Evolutionary conservation across 1,140 invertebrate genomes (phyloP), one percentile per base, ranked within the genome.

Genomic region (Spodoptera frugiperda): DNA sequence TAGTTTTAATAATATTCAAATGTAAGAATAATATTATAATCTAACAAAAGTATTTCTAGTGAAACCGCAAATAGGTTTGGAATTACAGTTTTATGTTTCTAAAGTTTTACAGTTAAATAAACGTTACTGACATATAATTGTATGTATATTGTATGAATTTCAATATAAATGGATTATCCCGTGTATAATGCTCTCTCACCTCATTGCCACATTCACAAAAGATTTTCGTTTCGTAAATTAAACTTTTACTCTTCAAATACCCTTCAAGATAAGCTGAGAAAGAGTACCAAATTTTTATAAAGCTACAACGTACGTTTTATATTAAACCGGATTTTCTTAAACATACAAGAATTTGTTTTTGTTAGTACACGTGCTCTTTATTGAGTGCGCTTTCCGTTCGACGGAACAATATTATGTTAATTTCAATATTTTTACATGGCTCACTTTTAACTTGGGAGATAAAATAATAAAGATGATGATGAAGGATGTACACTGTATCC

Each of bases 221-320:
- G 6, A 61, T 46, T 49, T 48, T 48, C 30, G 15, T 73, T 71
- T 2, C 14, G 3, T 71, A 21, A 55, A 57, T 71, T 71, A 71
- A 55, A 57, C 49, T 53, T 49, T 70, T 25, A 4, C 25, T 25
- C 46, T 53, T 53, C 6, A 17, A 49, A 49, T 49, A 49, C 14
- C 49, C 49, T 51, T n/a, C 17, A 11, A 57, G 33, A 57, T 48
- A 14, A 68, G 14, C 12, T n/a, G 39, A 72, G 33, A 39, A 55
- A 55, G 57, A 12, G 0, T 19, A 11, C 0, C 19, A 8, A 15
- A 19, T 21, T 39, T 57, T 44, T 21, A 19, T 14, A 44, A 44
- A 21, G 11, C 8, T 39, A 39, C 33, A 39, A 9, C 6, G 33
- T 39, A 14, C 15, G 4, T 46, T 71, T 55, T 19, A 33, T 15